phyloP scores from a whole-genome alignment of 2,113 vertebrate genomes.

The Indicator maculatus region DNA sequence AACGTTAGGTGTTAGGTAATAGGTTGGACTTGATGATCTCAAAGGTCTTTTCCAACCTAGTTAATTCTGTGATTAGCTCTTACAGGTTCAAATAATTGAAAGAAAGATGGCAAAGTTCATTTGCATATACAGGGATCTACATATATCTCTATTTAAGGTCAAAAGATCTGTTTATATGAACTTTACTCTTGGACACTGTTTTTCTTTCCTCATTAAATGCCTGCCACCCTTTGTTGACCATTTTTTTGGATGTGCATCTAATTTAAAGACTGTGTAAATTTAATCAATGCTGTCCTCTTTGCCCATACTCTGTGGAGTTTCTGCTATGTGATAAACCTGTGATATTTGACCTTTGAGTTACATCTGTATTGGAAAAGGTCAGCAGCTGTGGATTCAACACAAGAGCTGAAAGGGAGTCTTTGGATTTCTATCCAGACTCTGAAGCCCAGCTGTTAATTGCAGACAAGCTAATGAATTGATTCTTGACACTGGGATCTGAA shows the following conservation, averaged over 20 bases:
- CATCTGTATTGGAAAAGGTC: background rate
- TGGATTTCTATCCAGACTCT: background rate
- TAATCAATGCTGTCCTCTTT: background rate
- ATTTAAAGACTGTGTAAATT: background rate
- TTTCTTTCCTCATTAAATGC: background rate
- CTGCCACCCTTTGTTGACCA: background rate
- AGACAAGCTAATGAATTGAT: constrained; percentile 29
- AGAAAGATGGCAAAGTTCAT: background rate
- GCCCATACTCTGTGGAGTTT: background rate
- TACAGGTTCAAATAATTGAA: background rate
- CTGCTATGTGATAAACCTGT: background rate
- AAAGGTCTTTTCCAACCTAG: no score
- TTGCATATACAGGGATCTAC: background rate
- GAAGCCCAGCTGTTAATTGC: constrained; percentile 8
- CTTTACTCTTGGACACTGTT: background rate
- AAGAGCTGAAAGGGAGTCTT: background rate
- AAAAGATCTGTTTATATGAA: background rate
- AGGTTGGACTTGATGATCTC: no score
- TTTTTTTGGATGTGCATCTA: background rate
- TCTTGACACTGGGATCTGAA: constrained; percentile 15
- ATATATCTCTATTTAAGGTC: background rate
- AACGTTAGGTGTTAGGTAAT: no score
- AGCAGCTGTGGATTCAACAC: background rate
- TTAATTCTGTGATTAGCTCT: background rate
- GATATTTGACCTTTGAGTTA: background rate